phyloP scores from a whole-genome alignment of 1,140 invertebrate genomes.

The Atta cephalotes region DNA sequence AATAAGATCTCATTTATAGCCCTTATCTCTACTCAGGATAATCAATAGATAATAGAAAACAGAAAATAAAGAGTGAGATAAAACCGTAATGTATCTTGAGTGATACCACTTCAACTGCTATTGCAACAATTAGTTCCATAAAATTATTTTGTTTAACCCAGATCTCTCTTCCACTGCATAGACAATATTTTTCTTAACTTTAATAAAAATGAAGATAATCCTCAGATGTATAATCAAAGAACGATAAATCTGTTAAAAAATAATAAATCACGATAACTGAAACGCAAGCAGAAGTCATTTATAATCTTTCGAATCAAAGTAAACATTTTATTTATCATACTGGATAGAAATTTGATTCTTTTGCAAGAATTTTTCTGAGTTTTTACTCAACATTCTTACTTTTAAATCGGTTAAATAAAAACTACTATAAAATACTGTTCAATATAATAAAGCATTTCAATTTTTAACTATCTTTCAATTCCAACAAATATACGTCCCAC shows the following conservation, averaged over 20 bases:
- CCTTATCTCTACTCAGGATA: conserved; percentile 14
- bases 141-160: not conserved
- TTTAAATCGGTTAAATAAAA: not conserved
- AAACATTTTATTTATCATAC: not conserved
- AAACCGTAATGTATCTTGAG: conserved; percentile 18
- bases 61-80: conserved; percentile 27
- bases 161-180: not conserved
- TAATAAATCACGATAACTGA: not conserved
- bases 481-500: not conserved
- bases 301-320: not conserved
- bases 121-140: conserved; percentile 20
- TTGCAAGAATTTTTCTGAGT: not conserved
- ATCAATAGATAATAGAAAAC: conserved; percentile 34
- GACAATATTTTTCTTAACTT: conserved; percentile 15
- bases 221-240: not conserved
- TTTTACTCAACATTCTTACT: not conserved
- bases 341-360: not conserved
- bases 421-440: not conserved
- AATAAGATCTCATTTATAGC: conserved; percentile 19
- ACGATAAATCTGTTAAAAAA: not conserved
- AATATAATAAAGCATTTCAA: not conserved
- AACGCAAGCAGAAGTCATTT: not conserved
- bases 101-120: conserved; percentile 22
- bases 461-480: not conserved
- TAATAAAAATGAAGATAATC: not conserved